These are phyloP conservation scores for Peromyscus attwateri DNA, from an alignment of 2,797 vertebrate genomes.

Conservation along the genomic window DNA sequence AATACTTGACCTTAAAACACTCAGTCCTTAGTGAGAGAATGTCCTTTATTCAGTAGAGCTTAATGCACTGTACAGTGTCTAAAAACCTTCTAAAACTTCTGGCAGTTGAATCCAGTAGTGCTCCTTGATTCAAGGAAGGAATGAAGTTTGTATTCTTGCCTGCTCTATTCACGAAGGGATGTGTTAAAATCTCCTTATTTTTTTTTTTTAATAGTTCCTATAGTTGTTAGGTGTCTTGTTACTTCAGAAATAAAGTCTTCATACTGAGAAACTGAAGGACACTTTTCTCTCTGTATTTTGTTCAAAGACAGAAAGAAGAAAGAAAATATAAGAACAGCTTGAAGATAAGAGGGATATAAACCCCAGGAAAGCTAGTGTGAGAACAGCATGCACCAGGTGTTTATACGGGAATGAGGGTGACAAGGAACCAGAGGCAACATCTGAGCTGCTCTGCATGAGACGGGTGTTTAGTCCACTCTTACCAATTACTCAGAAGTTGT, in stretches of 20 bases:
- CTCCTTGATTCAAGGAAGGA: conserved; percentile 99
- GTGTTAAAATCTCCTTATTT: conserved; percentile 88
- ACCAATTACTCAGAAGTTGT: conserved; percentile 29
- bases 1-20: conserved; percentile 87
- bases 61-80: conserved; percentile 90
- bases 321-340: conserved; percentile 89
- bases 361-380: conserved; percentile 84
- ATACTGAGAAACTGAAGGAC: conserved; percentile 95
- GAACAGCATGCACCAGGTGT: conserved; percentile 85
- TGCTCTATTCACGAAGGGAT: conserved; percentile 91
- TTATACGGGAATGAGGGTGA: conserved; percentile 77
- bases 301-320: conserved; percentile 90
- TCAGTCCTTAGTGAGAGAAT: conserved; percentile 90
- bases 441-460: conserved; percentile 14
- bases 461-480: conserved; percentile 36
- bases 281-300: conserved; percentile 95
- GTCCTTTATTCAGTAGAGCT: conserved; percentile 89
- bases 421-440: conserved; percentile 80
- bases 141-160: conserved; percentile 90
- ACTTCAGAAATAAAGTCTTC: conserved; percentile 95
- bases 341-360: conserved; percentile 83
- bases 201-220: conserved; percentile 89
- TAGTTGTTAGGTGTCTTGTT: conserved; percentile 92
- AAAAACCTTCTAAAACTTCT: conserved; percentile 89
- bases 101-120: conserved; percentile 90